These are phyloP conservation scores for Petromus typicus DNA, from an alignment of 2,113 vertebrate species.

Conservation along the genomic window DNA sequence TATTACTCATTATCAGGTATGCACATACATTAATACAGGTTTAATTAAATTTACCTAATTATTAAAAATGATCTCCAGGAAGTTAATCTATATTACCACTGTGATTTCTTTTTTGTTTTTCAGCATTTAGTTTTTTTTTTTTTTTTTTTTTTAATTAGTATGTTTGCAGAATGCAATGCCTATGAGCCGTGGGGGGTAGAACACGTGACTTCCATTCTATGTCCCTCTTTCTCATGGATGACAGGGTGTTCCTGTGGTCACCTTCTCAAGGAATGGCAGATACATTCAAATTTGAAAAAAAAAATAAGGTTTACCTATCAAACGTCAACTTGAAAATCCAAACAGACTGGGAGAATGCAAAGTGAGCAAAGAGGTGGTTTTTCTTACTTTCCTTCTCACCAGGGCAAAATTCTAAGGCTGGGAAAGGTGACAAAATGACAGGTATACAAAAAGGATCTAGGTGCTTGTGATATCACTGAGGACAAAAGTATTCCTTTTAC, in stretches of 20 bases:
- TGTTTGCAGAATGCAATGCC: background rate
- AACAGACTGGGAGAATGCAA: background rate
- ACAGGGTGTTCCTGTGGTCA: background rate
- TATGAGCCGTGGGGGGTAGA: background rate
- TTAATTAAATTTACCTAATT: conserved; percentile 25
- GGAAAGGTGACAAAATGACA: background rate
- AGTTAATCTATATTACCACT: background rate
- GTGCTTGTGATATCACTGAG: background rate
- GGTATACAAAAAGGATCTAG: background rate
- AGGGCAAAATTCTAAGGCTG: background rate
- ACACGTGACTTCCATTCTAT: background rate
- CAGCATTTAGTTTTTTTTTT: background rate
- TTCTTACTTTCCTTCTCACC: background rate
- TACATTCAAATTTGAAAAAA: background rate
- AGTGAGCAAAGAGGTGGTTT: background rate
- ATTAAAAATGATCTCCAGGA: background rate
- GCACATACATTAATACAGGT: background rate
- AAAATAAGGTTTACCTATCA: background rate
- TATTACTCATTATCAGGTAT: background rate
- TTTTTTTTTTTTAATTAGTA: too few species aligned
- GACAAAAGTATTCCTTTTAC: background rate
- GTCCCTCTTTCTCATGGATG: background rate
- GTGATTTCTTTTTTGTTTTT: background rate
- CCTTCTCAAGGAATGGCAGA: background rate
- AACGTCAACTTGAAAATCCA: background rate